Conservation (phyloP, 2,888 invertebrate genomes). For the Falcaria lacertinaria region DNA sequence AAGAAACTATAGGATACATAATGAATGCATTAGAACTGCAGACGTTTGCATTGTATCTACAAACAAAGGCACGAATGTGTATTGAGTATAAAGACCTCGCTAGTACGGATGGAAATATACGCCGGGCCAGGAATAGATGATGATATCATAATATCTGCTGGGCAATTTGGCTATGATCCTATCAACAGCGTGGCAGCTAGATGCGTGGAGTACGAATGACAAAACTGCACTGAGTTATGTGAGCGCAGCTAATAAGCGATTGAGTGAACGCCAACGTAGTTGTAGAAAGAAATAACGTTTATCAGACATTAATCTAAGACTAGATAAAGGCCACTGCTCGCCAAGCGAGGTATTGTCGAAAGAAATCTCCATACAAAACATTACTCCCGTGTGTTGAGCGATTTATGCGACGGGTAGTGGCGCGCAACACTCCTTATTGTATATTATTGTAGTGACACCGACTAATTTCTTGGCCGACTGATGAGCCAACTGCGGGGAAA, state of each 20-base stretch:
- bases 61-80: constrained; percentile 39
- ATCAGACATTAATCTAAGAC: constrained; percentile 71
- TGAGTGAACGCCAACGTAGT: constrained; percentile 14
- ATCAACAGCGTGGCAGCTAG: constrained; percentile 27
- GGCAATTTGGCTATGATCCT: constrained; percentile 43
- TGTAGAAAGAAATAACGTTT: constrained; percentile 42
- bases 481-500: constrained; percentile 68
- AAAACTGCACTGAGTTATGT: constrained; percentile 10
- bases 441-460: constrained; percentile 78
- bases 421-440: constrained; percentile 65
- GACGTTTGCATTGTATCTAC: constrained; percentile 36
- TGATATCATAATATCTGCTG: constrained; percentile 65
- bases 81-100: constrained; percentile 56
- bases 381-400: constrained; percentile 72
- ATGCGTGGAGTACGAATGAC: constrained; percentile 9
- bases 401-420: constrained; percentile 72
- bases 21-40: constrained; percentile 45
- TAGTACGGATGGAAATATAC: constrained; percentile 49
- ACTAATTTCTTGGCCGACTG: constrained; percentile 78
- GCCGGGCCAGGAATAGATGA: constrained; percentile 59
- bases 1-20: constrained; percentile 40
- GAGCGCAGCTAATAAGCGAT: constrained; percentile 12
- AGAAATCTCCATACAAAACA: constrained; percentile 80
- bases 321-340: constrained; percentile 73
- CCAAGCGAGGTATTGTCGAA: constrained; percentile 64